Evolutionary conservation across 1,140 invertebrate species (phyloP), one percentile per base, ranked within the genome.

Genomic region (Heliothis subflexa): DNA sequence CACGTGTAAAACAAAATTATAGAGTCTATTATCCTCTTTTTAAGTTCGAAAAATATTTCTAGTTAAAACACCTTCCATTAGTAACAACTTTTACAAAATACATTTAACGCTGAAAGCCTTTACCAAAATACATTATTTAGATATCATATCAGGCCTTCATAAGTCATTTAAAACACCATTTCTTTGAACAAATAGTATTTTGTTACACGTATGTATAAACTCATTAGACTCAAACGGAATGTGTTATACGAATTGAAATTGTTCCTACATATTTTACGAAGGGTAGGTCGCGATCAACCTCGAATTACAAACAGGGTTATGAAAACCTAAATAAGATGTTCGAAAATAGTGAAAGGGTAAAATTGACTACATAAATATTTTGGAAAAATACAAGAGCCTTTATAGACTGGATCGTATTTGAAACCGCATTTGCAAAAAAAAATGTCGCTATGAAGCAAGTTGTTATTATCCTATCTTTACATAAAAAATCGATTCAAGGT

Each of bases 251-350:
- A 47, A 70, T 70, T 52, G 47, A 70, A 70, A 70, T 70, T 49
- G 66, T 70, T 50, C 21, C 21, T 70, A 70, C 66, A 70, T 70
- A 70, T 70, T 70, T 52, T 70, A 70, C 66, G 66, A 70, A 70
- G 66, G 66, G 57, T 21, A 18, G 64, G 47, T 70, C 66, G 50
- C 3, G 45, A 28, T 49, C 47, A 52, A 13, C 66, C 66, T 70
- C 18, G 66, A 28, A 52, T 70, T 25, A 70, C 66, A 70, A 70
- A 49, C 66, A 5, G 21, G 66, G 66, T 70, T 21, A 70, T 70
- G 66, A 70, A 70, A 70, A 70, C 66, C 47, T 50, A 50, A 52
- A 70, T 52, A 52, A 70, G 50, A 70, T 70, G 47, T 52, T 47
- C 66, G 47, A 70, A 70, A 70, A 70, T 70, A 70, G 66, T 25